Percentiles rank a stretch among this genome's conserved stretches.
Conservation (phyloP, 2,888 invertebrate genomes). For the Stenchaetothrips biformis region DNA sequence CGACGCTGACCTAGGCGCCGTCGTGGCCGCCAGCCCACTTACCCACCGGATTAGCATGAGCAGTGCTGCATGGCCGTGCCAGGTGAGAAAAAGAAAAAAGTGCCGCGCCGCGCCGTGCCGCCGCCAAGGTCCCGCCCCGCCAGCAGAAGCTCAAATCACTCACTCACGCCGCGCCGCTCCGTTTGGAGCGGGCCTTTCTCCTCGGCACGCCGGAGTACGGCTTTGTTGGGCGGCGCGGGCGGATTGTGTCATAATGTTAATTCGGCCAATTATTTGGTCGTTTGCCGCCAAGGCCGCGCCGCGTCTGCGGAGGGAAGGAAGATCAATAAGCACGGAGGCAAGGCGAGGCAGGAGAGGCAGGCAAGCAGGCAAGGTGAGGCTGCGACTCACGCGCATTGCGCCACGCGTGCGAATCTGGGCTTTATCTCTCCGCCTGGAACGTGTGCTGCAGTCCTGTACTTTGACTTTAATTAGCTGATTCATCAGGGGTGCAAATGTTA, state of each 20-base stretch:
- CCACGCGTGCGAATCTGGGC: too few relatives aligned
- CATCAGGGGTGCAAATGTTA: too few relatives aligned
- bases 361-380: not conserved
- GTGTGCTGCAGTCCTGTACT: too few relatives aligned
- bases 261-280: not conserved
- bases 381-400: too few relatives aligned
- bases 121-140: not conserved
- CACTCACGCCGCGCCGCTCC: not conserved
- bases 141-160: not conserved
- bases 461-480: too few relatives aligned
- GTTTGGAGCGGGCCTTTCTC: too few relatives aligned
- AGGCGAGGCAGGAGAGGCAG: too few relatives aligned
- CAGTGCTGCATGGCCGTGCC: not conserved
- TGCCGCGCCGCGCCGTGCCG: not conserved
- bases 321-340: not conserved
- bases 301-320: not conserved
- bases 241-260: not conserved
- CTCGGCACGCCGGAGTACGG: too few relatives aligned
- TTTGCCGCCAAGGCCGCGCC: not conserved
- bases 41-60: conserved; percentile 1
- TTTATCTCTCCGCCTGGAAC: too few relatives aligned
- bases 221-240: not conserved
- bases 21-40: not conserved
- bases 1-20: not conserved
- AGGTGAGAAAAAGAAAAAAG: not conserved